Percentiles rank a stretch among this genome's conserved stretches.
Conservation (phyloP, 2,797 vertebrate genomes). For the Galago senegalensis region DNA sequence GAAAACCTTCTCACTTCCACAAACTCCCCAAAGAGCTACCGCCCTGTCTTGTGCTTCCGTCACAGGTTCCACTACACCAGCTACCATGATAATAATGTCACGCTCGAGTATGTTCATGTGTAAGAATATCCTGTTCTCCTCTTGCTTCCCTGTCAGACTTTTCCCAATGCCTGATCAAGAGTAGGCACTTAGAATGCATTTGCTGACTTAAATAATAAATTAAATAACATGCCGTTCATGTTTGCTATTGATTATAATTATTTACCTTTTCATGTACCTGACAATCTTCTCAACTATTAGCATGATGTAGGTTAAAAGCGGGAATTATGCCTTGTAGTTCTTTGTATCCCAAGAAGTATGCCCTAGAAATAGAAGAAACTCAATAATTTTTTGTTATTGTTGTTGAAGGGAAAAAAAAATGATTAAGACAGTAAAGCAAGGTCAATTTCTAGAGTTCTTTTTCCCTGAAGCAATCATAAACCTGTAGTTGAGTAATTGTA, state of each 20-base stretch:
- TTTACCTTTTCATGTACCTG: background rate
- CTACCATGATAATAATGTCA: background rate
- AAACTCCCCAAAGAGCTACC: background rate
- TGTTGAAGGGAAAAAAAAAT: constrained; percentile 65
- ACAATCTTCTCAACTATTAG: background rate
- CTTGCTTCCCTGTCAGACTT: background rate
- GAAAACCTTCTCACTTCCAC: background rate
- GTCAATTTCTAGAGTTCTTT: constrained; percentile 68
- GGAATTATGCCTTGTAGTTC: background rate
- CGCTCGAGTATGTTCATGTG: background rate
- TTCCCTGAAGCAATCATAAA: constrained; percentile 71
- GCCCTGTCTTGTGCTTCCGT: background rate
- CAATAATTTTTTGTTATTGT: constrained; percentile 71
- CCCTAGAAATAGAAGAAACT: constrained; percentile 58
- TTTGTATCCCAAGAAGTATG: constrained; percentile 39
- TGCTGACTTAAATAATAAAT: background rate
- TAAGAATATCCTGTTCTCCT: background rate
- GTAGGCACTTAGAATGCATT: background rate
- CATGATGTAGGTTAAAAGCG: background rate
- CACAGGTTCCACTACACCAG: background rate
- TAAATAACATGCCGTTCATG: background rate
- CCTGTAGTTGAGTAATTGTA: constrained; percentile 59
- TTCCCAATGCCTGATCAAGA: background rate
- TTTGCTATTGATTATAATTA: background rate
- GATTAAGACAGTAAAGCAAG: constrained; percentile 71